Evolutionary conservation across 2,113 vertebrate genomes (phyloP).

Genomic region (Spizaetus ornatus): DNA sequence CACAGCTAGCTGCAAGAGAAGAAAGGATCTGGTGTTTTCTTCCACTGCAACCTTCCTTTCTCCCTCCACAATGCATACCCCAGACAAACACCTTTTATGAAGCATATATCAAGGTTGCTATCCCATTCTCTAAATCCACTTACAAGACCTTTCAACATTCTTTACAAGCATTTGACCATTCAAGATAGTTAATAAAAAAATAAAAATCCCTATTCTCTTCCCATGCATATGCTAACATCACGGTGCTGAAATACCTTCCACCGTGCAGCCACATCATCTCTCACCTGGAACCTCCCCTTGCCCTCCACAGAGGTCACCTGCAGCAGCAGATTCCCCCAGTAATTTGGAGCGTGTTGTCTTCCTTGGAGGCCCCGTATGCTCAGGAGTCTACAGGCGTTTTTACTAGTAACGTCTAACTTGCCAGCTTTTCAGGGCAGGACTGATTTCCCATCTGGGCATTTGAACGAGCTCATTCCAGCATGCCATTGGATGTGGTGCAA

Average conservation of each 20-base stretch:
- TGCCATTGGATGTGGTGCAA: not conserved
- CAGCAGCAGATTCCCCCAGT: not conserved
- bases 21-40: not conserved
- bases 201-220: not conserved
- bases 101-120: not conserved
- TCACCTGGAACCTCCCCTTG: not conserved
- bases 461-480: not conserved
- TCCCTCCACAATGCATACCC: rapidly evolving
- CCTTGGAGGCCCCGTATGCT: not conserved
- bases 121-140: not conserved
- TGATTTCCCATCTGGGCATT: not conserved
- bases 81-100: not conserved
- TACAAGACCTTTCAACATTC: not conserved
- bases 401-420: not conserved
- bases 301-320: not conserved
- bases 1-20: not conserved
- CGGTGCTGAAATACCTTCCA: not conserved
- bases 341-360: not conserved
- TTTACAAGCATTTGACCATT: not conserved
- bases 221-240: rapidly evolving
- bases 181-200: not conserved
- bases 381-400: not conserved
- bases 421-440: not conserved
- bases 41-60: not conserved
- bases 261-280: not conserved